Conservation (phyloP, 2,797 vertebrate species). For the Hoplostethus mediterraneus region DNA sequence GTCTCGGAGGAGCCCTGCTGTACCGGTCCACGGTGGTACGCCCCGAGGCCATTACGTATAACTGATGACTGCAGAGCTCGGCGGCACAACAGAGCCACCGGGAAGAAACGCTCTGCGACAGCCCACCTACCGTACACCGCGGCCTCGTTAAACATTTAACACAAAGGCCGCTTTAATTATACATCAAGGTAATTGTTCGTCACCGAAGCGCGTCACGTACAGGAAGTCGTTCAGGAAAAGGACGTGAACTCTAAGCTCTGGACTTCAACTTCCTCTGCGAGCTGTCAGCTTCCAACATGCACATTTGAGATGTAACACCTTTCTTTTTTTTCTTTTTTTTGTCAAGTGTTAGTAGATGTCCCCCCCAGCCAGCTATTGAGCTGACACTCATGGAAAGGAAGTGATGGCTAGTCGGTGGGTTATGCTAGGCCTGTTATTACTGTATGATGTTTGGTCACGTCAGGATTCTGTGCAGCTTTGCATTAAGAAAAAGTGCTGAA, state of each 20-base stretch:
- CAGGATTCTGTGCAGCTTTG: not conserved
- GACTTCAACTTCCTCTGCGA: too few relatives aligned
- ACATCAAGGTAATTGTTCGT: conserved; percentile 75
- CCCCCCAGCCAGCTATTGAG: not conserved
- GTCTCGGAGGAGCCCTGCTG: conserved; percentile 26
- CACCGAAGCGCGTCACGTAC: conserved; percentile 40
- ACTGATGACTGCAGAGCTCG: conserved; percentile 43
- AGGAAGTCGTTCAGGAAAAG: not conserved
- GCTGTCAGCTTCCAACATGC: not conserved
- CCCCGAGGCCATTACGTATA: conserved; percentile 27
- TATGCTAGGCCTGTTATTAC: not conserved
- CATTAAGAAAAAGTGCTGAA: not conserved
- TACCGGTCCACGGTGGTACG: not conserved
- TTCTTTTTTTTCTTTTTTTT: not conserved
- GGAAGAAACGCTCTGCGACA: conserved; percentile 34
- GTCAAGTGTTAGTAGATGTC: conserved; percentile 12
- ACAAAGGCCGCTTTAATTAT: conserved; percentile 67
- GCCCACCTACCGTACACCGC: not conserved
- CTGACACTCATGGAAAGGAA: not conserved
- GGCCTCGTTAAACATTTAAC: conserved; percentile 71
- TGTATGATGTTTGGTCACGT: not conserved
- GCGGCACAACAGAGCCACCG: conserved; percentile 18
- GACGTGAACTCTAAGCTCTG: not conserved
- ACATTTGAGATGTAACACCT: conserved; percentile 1
- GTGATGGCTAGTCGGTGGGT: not conserved